phyloP scores from a whole-genome alignment of 2,797 vertebrate species.

The Lagothrix lagotricha region DNA sequence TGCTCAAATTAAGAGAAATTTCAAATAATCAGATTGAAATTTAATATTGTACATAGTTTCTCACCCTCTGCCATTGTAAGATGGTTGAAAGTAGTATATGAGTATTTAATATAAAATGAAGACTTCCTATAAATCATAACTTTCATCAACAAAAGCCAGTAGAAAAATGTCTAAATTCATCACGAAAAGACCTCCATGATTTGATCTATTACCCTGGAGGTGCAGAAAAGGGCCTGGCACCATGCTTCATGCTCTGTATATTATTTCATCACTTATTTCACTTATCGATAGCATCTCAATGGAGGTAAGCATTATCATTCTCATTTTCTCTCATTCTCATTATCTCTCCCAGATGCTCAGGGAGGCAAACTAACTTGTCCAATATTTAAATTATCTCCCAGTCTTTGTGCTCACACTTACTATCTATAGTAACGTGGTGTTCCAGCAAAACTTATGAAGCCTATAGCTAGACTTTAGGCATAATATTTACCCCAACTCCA shows the following conservation, averaged over 20 bases:
- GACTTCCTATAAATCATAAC: not conserved
- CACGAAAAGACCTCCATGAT: not conserved
- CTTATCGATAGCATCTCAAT: not conserved
- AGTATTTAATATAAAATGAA: not conserved
- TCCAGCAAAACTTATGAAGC: not conserved
- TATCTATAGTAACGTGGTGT: not conserved
- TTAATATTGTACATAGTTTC: not conserved
- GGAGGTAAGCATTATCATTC: not conserved
- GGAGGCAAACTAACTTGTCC: not conserved
- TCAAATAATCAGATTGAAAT: not conserved
- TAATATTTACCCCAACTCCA: not conserved
- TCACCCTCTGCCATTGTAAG: not conserved
- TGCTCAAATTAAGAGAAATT: not conserved
- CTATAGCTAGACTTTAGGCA: not conserved
- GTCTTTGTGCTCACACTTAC: not conserved
- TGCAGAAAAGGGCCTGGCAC: not conserved
- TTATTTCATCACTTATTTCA: not conserved
- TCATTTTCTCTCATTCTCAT: not conserved
- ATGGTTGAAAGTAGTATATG: not conserved
- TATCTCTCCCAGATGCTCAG: not conserved
- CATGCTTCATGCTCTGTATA: not conserved
- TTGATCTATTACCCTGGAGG: not conserved
- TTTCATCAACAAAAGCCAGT: not conserved
- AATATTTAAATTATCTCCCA: not conserved
- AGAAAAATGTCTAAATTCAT: not conserved